Percentiles rank a stretch among this genome's conserved stretches.
phyloP scores from a whole-genome alignment of 2,888 invertebrate genomes.

The Adelognathus sp. region DNA sequence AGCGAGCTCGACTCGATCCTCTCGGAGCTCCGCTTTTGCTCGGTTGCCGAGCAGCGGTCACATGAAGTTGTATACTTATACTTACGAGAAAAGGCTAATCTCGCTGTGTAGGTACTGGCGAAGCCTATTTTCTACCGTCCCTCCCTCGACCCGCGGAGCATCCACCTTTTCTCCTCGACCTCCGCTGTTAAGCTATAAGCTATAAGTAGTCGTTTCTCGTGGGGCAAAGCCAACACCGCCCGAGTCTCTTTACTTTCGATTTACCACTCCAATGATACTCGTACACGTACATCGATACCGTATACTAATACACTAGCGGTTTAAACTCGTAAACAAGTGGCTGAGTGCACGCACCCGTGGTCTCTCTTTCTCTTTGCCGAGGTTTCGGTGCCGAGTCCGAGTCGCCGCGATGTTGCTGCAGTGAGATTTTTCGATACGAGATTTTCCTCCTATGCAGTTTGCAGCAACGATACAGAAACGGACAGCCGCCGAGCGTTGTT shows the following conservation, averaged over 20 bases:
- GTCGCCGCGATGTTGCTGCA: not conserved
- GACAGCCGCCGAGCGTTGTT: constrained; percentile 36
- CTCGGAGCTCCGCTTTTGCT: too few species aligned
- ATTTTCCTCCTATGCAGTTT: not conserved
- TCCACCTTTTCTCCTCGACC: not conserved
- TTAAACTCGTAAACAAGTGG: not conserved
- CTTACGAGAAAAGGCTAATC: too few species aligned
- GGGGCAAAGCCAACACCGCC: constrained; percentile 29
- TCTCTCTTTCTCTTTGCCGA: not conserved
- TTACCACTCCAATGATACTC: constrained; percentile 1
- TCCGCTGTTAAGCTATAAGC: too few species aligned
- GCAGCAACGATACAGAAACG: constrained; percentile 3
- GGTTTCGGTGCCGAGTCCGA: not conserved
- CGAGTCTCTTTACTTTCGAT: constrained; percentile 52
- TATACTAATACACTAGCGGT: not conserved
- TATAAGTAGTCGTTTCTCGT: constrained; percentile 22
- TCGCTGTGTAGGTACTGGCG: not conserved
- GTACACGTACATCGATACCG: not conserved
- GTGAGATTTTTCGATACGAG: not conserved
- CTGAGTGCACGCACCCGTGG: not conserved
- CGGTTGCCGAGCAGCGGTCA: too few species aligned
- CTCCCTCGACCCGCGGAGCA: not conserved
- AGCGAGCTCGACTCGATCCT: too few species aligned
- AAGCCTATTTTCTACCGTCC: constrained; percentile 28
- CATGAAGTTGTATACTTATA: too few species aligned